Base-by-base conservation (phyloP, 2,888 invertebrate genomes). In the Lepidocyrtinus sp. region DNA sequence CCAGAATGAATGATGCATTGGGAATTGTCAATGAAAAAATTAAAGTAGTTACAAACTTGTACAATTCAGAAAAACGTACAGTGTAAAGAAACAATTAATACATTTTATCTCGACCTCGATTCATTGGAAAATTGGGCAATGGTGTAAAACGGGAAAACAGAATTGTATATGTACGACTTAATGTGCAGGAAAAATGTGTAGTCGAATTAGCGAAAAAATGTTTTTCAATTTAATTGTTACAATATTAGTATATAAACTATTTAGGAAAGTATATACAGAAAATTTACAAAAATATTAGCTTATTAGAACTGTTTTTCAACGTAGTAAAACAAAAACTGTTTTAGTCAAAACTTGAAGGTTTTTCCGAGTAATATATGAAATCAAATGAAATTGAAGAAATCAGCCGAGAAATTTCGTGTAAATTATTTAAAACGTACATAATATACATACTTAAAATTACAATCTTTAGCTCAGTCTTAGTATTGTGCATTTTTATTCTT, bases 121-220 rank as follows among this genome's bases (percentile, higher is more conserved):
- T 36, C 7, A 59, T 59, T 59, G n/a, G 59, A 59, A 59, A 59
- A 36, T 59, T 55, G 55, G 22, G 22, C 9, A 59, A 59, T 12
- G 59, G 59, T 59, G 59, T 59, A 59, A 59, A 59, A 59, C 59
- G 59, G 59, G 59, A 7, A 59, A 59, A 59, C 59, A 59, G 19
- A 59, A 59, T 59, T 59, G 59, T 59, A 59, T n/a, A n/a, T 59
- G 59, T 59, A 59, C 21, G 7, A 59, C 5, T 59, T 59, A 12
- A 22, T 74, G 63, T 59, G 67, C 50, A 65, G 26, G 26, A 62
- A 71, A 22, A 63, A 74, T 69, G 68, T 69, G 81, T 81, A 81
- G 81, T 81, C 81, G 81, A 81, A 27, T 75, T 81, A 81, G 81
- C 70, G 50, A 59, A 72, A 65, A 78, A 71, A 76, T 25, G 63